Conservation (phyloP, 2,113 vertebrate species). For the Chlamydotis undulata region DNA sequence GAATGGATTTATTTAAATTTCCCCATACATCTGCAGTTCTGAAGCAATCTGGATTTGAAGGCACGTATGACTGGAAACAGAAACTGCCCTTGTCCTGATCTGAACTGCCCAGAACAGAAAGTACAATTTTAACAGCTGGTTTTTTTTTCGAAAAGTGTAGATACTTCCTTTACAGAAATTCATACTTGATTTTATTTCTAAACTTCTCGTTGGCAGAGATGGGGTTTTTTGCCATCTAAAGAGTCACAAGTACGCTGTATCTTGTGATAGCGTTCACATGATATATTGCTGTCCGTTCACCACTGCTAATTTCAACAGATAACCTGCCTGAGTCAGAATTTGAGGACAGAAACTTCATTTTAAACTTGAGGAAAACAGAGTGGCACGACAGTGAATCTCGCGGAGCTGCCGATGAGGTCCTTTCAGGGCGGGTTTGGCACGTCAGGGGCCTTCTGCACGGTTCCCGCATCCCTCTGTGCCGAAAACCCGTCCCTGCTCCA, state of each 20-base stretch:
- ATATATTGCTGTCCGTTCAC: neutral
- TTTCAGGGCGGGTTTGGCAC: rapidly evolving
- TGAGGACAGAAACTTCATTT: neutral
- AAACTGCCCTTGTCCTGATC: neutral
- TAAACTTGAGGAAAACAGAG: neutral
- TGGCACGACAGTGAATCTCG: rapidly evolving
- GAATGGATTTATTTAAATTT: neutral
- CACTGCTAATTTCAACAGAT: neutral
- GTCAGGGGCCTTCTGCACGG: rapidly evolving
- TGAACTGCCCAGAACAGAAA: neutral
- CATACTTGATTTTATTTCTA: neutral
- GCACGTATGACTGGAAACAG: neutral
- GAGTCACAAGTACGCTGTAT: neutral
- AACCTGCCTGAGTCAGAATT: neutral
- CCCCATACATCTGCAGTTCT: neutral
- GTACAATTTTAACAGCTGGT: neutral
- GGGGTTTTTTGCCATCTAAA: neutral
- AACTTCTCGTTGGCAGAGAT: neutral
- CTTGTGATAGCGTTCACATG: neutral
- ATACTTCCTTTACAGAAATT: conserved; percentile 5
- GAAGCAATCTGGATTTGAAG: neutral
- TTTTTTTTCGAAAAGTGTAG: neutral
- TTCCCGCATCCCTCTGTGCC: neutral
- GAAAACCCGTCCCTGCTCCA: neutral
- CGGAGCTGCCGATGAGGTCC: neutral